A percentile compares a stretch with the other conserved stretches of the same genome.
phyloP scores from a whole-genome alignment of 1,140 invertebrate species.

The Megalopta genalis region DNA sequence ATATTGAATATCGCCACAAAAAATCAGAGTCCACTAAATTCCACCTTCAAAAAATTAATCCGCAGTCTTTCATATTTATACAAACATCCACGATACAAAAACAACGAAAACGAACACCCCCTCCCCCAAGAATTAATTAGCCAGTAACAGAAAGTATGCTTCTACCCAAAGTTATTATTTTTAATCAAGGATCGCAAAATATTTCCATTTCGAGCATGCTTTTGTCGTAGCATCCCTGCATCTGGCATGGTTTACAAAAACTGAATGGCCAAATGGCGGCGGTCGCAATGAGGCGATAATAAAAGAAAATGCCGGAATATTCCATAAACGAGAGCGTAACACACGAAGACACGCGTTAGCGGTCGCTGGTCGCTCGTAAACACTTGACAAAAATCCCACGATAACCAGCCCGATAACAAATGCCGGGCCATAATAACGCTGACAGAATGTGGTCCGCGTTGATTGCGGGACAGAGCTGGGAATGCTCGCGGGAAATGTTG shows the following conservation, averaged over 20 bases:
- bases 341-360: neutral
- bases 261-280: neutral
- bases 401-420: conserved; percentile 49
- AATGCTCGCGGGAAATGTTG: conserved; percentile 31
- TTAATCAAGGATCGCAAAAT: no score
- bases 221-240: no score
- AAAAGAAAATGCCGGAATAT: neutral
- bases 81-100: no score
- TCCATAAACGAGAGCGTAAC: neutral
- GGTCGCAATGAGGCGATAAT: neutral
- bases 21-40: no score
- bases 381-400: conserved; percentile 34
- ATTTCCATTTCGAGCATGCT: neutral
- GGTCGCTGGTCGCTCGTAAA: neutral
- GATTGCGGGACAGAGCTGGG: conserved; percentile 26
- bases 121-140: no score
- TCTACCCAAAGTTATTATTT: no score
- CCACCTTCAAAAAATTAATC: no score
- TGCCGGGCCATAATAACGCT: conserved; percentile 38
- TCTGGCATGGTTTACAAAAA: neutral
- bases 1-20: no score
- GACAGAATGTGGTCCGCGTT: conserved; percentile 31
- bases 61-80: no score
- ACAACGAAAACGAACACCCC: no score
- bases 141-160: no score